Evolutionary conservation across 2,113 vertebrate genomes (phyloP).

Genomic region (Poeciliopsis prolifica): DNA sequence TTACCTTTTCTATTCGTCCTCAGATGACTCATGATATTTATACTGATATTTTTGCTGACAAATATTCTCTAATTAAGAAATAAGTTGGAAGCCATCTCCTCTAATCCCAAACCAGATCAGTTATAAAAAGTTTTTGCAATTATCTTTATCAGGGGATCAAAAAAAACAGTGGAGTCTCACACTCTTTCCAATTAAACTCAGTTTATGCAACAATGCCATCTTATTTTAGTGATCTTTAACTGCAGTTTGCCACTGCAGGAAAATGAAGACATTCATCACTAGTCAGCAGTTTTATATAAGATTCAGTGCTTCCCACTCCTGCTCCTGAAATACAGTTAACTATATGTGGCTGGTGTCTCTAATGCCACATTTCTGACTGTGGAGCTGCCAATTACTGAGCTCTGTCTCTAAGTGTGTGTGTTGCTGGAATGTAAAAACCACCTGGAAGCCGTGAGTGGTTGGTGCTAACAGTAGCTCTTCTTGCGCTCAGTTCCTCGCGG

Average conservation of each 20-base stretch:
- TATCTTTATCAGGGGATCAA: conserved; percentile 1
- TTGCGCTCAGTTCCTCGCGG: too few relatives aligned
- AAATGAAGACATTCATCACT: neutral
- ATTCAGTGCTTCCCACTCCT: neutral
- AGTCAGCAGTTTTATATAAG: neutral
- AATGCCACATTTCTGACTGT: neutral
- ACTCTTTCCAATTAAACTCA: neutral
- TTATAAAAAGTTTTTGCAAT: neutral
- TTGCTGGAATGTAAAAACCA: neutral
- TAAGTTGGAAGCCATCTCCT: neutral
- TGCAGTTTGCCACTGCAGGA: neutral
- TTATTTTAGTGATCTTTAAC: neutral
- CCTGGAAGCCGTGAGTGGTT: neutral
- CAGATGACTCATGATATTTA: too few relatives aligned
- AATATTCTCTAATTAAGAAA: neutral
- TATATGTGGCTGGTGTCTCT: neutral
- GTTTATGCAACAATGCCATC: neutral
- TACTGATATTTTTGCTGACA: neutral
- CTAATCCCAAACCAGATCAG: neutral
- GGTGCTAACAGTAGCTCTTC: too few relatives aligned
- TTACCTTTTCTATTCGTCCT: too few relatives aligned
- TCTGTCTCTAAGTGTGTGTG: neutral
- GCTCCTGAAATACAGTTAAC: neutral
- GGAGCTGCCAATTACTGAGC: neutral
- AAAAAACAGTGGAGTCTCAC: conserved; percentile 2